Base-by-base conservation (phyloP, 2,888 invertebrate genomes). In the Xanthorhoe spadicearia region DNA sequence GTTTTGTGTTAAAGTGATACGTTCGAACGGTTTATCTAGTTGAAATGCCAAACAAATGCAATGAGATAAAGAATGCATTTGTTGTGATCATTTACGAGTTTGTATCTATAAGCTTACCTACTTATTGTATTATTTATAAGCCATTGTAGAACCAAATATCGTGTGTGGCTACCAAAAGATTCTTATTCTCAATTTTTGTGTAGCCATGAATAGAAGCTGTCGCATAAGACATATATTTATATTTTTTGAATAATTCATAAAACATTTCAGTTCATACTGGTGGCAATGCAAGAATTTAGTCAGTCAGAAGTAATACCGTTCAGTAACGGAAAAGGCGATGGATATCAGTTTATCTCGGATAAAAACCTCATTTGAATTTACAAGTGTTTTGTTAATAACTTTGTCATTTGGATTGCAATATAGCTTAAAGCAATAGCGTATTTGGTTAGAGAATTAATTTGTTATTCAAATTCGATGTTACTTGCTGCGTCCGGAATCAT, bases 391-490 rank as follows among this genome's bases (percentile, higher is more conserved):
- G 71, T 74, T 74, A 78, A 78, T 72, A 79, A 75, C 74, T 74
- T 74, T 75, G 72, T 75, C 59, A 74, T 72, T 74, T 67, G 67
- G 73, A 75, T 69, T 64, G 67, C 68, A 73, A 61, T 72, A 72
- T 70, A 46, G 75, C 68, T 70, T 70, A 65, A 66, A 70, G 64
- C 66, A 53, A 75, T 75, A 52, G 32, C 59, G 69, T 67, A 69
- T 66, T 76, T 50, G 60, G 71, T 76, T 73, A 64, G 67, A 69
- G 74, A 61, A 77, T 74, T 77, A 74, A 83, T 84, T 84, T 83
- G 81, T 79, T 82, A 84, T 84, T 82, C 77, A 82, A 82, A 84
- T 84, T 64, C 70, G 72, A 74, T 51, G 49, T 74, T 75, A 73
- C 64, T 71, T 60, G 19, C 35, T 72, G 64, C 71, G 63, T 72